Evolutionary conservation across 2,888 invertebrate genomes (phyloP).

Genomic region (Drosophila mulleri): DNA sequence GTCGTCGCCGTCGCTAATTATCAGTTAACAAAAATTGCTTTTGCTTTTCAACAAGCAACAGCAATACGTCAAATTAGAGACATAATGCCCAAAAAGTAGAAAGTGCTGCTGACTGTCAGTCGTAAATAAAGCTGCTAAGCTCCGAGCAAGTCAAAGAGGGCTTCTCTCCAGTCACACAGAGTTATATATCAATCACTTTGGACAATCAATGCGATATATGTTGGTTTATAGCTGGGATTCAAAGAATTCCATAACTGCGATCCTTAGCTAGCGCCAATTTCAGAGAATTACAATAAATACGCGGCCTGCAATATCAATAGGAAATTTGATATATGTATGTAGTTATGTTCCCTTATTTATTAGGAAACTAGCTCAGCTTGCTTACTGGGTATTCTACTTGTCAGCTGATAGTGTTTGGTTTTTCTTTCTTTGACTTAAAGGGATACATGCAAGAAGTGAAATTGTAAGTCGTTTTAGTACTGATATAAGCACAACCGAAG

Average conservation of each 20-base stretch:
- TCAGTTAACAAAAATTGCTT: conserved; percentile 72
- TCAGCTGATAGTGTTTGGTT: conserved; percentile 1
- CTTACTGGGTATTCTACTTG: background rate
- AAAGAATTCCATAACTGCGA: conserved; percentile 7
- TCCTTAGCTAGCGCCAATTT: background rate
- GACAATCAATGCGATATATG: conserved; percentile 30
- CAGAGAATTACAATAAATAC: conserved; percentile 16
- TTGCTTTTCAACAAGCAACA: conserved; percentile 57
- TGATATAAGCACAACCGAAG: no score
- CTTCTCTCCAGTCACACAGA: conserved; percentile 27
- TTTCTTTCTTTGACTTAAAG: background rate
- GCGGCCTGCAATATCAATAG: conserved; percentile 25
- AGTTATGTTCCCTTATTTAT: background rate
- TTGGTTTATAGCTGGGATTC: conserved; percentile 18
- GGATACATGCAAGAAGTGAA: background rate
- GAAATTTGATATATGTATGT: background rate
- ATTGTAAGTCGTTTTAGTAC: no score
- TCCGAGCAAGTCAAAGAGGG: conserved; percentile 37
- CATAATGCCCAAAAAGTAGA: conserved; percentile 50
- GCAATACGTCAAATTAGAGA: conserved; percentile 48
- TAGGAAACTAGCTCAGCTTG: conserved; percentile 4
- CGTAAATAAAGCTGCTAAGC: conserved; percentile 56
- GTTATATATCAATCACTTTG: conserved; percentile 48
- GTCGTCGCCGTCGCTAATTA: conserved; percentile 56
- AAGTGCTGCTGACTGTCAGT: conserved; percentile 44